phyloP scores from a whole-genome alignment of 1,140 invertebrate genomes.

The Acyrthosiphon pisum region DNA sequence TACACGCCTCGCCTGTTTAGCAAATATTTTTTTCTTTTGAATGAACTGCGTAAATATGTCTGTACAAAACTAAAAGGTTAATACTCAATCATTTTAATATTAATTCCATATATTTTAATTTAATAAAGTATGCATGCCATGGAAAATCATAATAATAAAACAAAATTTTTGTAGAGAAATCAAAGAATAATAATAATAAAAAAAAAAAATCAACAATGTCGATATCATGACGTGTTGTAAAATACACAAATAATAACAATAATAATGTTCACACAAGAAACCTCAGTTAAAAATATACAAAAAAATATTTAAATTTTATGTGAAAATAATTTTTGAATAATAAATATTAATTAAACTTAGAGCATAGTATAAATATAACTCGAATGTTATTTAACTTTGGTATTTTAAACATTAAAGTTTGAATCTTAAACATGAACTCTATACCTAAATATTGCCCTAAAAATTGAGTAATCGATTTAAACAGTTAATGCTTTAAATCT shows the following conservation, averaged over 20 bases:
- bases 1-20: not conserved
- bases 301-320: too few species aligned
- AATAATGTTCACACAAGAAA: not conserved
- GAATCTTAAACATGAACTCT: too few species aligned
- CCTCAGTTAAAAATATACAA: not conserved
- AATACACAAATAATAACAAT: not conserved
- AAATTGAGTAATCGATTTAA: too few species aligned
- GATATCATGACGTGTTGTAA: not conserved
- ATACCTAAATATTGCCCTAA: too few species aligned
- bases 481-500: too few species aligned
- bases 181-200: not conserved
- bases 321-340: too few species aligned
- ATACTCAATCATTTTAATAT: not conserved
- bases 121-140: not conserved
- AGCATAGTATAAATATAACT: not conserved
- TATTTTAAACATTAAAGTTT: not conserved
- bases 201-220: not conserved
- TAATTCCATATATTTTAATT: not conserved
- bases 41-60: not conserved
- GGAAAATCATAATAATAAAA: not conserved
- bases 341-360: too few species aligned
- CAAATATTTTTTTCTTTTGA: not conserved
- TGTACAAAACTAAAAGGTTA: not conserved
- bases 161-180: not conserved
- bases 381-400: not conserved